Evolutionary conservation across 2,797 vertebrate genomes (phyloP).

Genomic region (Synanceia verrucosa): DNA sequence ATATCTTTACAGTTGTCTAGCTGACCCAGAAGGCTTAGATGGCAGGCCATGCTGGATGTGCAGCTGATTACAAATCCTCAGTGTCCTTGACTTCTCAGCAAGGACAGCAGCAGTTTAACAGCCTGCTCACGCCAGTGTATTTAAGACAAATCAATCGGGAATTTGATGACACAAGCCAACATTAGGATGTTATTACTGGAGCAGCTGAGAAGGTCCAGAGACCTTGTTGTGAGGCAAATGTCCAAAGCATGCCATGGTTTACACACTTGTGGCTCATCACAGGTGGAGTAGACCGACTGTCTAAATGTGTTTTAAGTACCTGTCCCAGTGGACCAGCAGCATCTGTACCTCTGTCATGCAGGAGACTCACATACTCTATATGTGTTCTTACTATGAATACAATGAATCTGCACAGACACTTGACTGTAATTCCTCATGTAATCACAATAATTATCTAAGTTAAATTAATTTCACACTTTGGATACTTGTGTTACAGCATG

Average conservation of each 20-base stretch:
- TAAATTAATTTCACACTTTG: background rate
- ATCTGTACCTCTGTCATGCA: background rate
- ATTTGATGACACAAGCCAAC: background rate
- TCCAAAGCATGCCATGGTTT: too few species aligned
- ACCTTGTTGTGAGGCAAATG: too few species aligned
- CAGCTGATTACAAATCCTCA: conserved; percentile 46
- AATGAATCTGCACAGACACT: background rate
- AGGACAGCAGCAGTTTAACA: conserved; percentile 13
- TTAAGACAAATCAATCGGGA: conserved; percentile 16
- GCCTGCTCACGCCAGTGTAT: background rate
- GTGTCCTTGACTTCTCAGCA: conserved; percentile 55
- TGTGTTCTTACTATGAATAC: background rate
- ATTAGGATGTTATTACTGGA: background rate
- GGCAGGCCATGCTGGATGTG: conserved; percentile 45
- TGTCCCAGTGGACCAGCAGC: background rate
- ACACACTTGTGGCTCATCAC: background rate
- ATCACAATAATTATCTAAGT: background rate
- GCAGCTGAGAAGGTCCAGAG: background rate
- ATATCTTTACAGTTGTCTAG: conserved; percentile 73
- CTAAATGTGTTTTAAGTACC: conserved; percentile 7
- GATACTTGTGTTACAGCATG: background rate
- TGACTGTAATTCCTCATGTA: background rate
- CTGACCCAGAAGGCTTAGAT: conserved; percentile 51
- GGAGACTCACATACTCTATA: background rate
- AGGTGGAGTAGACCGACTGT: background rate